These are phyloP conservation scores for Triplophysa dalaica DNA, from an alignment of 2,113 vertebrate genomes.

Conservation along the genomic window DNA sequence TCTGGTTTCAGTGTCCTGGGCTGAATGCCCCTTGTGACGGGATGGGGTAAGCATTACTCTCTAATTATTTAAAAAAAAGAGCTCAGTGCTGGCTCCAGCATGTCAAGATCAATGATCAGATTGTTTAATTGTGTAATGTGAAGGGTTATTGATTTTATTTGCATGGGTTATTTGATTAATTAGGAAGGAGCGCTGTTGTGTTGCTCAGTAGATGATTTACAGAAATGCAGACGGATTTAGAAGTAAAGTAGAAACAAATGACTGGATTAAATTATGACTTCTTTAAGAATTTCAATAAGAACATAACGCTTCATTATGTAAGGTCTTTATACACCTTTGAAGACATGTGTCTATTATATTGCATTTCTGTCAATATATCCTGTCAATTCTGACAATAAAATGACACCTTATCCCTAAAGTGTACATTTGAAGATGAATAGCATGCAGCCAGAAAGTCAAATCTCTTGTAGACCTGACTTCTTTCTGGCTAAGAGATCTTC, in stretches of 20 bases:
- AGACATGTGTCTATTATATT: no score
- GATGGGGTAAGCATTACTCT: background rate
- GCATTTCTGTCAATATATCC: no score
- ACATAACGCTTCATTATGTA: no score
- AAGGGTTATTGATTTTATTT: conserved; percentile 23
- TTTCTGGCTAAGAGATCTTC: background rate
- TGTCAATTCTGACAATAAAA: no score
- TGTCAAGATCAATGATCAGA: conserved; percentile 44
- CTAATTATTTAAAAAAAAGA: conserved; percentile 29
- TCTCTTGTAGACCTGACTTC: background rate
- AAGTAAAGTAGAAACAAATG: conserved; percentile 4
- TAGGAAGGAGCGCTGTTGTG: background rate
- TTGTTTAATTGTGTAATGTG: conserved; percentile 31
- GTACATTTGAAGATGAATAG: background rate
- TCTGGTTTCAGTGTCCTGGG: conserved; percentile 28
- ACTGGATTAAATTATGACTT: background rate
- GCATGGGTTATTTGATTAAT: conserved; percentile 45
- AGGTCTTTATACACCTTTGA: no score
- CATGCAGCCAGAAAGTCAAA: background rate
- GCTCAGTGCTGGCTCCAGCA: conserved; percentile 34
- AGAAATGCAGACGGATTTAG: background rate
- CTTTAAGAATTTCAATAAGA: no score
- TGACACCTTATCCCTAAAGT: background rate
- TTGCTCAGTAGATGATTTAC: background rate
- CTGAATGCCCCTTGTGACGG: conserved; percentile 17